Conservation (phyloP, 2,113 vertebrate genomes). For the Probosciger aterrimus region DNA sequence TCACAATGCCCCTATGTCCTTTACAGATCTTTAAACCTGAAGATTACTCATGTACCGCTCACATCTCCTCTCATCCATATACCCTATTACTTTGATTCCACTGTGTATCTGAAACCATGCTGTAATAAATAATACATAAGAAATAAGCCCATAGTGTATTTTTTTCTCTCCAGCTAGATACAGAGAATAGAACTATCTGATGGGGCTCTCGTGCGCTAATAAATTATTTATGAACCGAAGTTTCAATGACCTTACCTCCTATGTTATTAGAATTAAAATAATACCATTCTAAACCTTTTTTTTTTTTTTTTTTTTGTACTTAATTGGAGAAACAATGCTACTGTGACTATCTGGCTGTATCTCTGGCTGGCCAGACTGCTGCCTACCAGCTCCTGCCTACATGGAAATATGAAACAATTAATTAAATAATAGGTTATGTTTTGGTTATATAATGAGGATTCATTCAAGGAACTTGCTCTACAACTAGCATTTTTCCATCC, state of each 20-base stretch:
- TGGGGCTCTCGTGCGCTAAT: neutral
- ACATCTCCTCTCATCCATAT: neutral
- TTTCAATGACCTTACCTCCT: neutral
- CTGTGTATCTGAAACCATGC: neutral
- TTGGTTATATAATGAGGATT: neutral
- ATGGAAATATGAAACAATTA: neutral
- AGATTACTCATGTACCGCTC: neutral
- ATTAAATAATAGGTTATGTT: neutral
- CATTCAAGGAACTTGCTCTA: neutral
- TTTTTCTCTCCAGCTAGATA: neutral
- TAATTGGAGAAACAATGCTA: neutral
- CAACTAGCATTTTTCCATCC: neutral
- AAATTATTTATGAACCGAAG: neutral
- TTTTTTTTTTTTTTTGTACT: neutral
- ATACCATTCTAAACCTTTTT: neutral
- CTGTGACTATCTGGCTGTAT: neutral
- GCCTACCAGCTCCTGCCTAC: neutral
- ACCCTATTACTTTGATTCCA: neutral
- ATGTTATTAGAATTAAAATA: neutral
- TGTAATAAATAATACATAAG: constrained; percentile 26
- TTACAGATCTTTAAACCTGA: neutral
- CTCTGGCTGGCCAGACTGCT: neutral
- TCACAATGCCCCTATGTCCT: neutral
- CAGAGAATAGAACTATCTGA: neutral
- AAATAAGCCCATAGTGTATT: neutral